Conservation (phyloP, 2,888 invertebrate genomes). For the Drosophila atripex region DNA sequence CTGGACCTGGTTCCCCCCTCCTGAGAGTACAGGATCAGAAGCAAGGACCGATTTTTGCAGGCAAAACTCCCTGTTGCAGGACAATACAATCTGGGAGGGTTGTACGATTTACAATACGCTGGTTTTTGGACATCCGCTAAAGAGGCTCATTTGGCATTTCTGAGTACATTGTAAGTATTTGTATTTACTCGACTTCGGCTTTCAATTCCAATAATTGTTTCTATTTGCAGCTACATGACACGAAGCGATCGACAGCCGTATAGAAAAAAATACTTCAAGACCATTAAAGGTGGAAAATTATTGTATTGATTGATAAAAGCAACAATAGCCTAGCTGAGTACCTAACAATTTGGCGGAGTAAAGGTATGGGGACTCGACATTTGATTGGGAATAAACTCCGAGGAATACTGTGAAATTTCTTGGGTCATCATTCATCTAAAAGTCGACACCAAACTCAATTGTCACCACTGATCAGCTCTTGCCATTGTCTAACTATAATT, state of each 20-base stretch:
- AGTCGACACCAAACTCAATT: conserved; percentile 16
- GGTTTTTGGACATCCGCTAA: conserved; percentile 48
- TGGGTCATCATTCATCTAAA: conserved; percentile 33
- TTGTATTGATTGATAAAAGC: conserved; percentile 62
- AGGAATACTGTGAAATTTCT: conserved; percentile 12
- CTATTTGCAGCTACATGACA: conserved; percentile 70
- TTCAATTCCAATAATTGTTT: conserved; percentile 71
- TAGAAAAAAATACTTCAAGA: conserved; percentile 54
- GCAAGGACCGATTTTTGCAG: conserved; percentile 7
- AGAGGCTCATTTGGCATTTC: conserved; percentile 58
- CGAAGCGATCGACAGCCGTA: conserved; percentile 41
- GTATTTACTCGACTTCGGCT: conserved; percentile 62
- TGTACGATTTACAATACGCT: conserved; percentile 23
- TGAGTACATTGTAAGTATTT: conserved; percentile 51
- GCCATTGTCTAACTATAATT: conserved; percentile 58
- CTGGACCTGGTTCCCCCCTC: conserved; percentile 17
- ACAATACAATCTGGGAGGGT: conserved; percentile 20
- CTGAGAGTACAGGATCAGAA: conserved; percentile 7
- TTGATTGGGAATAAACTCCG: conserved; percentile 9
- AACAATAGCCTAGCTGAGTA: conserved; percentile 63
- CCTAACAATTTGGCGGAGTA: conserved; percentile 68
- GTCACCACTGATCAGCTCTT: conserved; percentile 46
- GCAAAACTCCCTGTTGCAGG: conserved; percentile 2
- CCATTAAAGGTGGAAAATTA: conserved; percentile 68
- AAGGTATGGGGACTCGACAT: conserved; percentile 2